Base-by-base conservation (phyloP, 1,140 invertebrate genomes). In the Oryctes rhinoceros region DNA sequence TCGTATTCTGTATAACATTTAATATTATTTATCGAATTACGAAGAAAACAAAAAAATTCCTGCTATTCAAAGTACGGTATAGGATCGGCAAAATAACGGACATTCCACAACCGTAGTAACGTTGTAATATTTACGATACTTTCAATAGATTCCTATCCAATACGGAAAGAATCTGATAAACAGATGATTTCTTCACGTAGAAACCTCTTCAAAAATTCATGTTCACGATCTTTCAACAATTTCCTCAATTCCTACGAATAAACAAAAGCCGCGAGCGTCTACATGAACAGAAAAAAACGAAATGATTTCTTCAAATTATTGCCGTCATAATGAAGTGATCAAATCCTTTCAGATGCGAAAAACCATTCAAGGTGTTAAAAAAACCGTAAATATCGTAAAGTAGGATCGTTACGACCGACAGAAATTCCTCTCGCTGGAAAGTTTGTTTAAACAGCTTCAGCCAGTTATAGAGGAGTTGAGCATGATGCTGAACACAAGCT, bases 301-400 rank as follows among this genome's bases (percentile, higher is more conserved):
- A 59, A 59, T 59, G 53, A 59, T 59, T 59, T 59, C 53, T 18
- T 59, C 53, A 59, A 59, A 59, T 59, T 59, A 59, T 59, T 59
- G 18, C 53, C 15, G n/a, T 59, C 18, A 59, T 59, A 59, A 59
- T 59, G 53, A 59, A 59, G 53, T 59, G 53, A 59, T 59, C 53
- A 59, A 59, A 18, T 59, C 53, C 53, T 59, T 59, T 59, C 53
- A 59, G 53, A 59, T 59, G 53, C 53, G 53, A 59, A 59, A 59
- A 59, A 59, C 53, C 53, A 59, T 59, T 59, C 53, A 59, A 59
- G 53, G 53, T 59, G 53, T 59, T 59, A 59, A 59, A 59, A 44
- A 59, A 59, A 59, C 53, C 18, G 53, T 59, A 59, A 59, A 59
- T 59, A 59, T 59, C 53, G 53, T 59, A 59, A 59, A 59, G 18